Conservation (phyloP, 2,888 invertebrate species). For the Antheraea yamamai region DNA sequence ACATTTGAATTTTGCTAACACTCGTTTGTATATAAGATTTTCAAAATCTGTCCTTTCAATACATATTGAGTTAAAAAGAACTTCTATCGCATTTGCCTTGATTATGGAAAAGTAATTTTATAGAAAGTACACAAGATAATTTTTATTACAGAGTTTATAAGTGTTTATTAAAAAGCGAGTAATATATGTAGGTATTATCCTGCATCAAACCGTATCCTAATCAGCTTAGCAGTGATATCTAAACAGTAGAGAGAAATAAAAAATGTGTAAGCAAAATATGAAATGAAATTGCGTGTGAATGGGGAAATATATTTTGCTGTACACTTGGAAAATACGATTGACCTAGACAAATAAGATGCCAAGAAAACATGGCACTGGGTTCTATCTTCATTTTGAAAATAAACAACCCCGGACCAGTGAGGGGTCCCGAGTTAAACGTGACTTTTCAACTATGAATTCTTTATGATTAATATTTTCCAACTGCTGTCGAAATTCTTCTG, state of each 20-base stretch:
- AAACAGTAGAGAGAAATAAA: neutral
- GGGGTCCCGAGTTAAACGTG: slow-evolving; percentile 11
- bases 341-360: neutral
- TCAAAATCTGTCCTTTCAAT: too few relatives aligned
- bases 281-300: neutral
- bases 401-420: slow-evolving; percentile 11
- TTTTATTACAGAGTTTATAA: too few relatives aligned
- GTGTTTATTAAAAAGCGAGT: too few relatives aligned
- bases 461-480: slow-evolving; percentile 16
- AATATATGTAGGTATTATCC: too few relatives aligned
- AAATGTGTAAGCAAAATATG: neutral
- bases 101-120: too few relatives aligned
- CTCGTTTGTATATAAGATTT: too few relatives aligned
- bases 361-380: neutral
- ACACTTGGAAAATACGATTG: neutral
- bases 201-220: too few relatives aligned
- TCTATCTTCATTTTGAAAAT: slow-evolving; percentile 10
- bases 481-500: slow-evolving; percentile 4
- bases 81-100: too few relatives aligned
- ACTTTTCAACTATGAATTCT: slow-evolving; percentile 14
- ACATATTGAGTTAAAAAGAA: too few relatives aligned
- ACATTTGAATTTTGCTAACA: too few relatives aligned
- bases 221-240: too few relatives aligned
- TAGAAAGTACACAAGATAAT: too few relatives aligned
- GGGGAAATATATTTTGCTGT: neutral